Evolutionary conservation across 2,888 invertebrate genomes (phyloP).

Genomic region (Drosophila helvetica): DNA sequence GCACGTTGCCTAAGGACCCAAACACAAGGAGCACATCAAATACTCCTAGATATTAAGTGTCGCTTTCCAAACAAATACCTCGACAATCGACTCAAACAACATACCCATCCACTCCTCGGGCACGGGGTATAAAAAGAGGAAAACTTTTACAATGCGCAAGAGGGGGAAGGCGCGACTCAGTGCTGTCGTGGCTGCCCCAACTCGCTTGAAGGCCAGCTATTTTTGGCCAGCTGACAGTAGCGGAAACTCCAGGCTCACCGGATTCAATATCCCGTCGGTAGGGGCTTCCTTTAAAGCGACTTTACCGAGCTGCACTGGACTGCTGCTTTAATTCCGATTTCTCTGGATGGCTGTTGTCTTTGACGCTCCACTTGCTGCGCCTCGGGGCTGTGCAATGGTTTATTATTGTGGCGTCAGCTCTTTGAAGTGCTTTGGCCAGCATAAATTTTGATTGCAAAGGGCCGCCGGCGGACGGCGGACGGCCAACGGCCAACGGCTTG

Average conservation of each 20-base stretch:
- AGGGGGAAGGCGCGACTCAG: conserved; percentile 31
- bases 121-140: conserved; percentile 8
- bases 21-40: no score
- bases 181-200: conserved; percentile 33
- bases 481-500: conserved; percentile 43
- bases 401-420: conserved; percentile 31
- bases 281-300: conserved; percentile 44
- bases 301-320: conserved; percentile 8
- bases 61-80: no score
- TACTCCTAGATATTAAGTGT: no score
- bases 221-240: conserved; percentile 30
- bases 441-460: conserved; percentile 40
- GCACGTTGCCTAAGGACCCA: no score
- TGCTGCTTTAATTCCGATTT: conserved; percentile 47
- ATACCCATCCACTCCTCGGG: background rate
- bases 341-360: conserved; percentile 11
- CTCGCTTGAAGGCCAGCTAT: conserved; percentile 47
- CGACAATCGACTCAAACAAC: no score
- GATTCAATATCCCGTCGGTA: conserved; percentile 45
- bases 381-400: conserved; percentile 51
- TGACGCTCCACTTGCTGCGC: conserved; percentile 42
- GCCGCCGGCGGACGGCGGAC: conserved; percentile 45
- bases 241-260: conserved; percentile 24
- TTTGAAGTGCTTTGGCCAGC: conserved; percentile 51
- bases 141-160: conserved; percentile 69